Evolutionary conservation across 2,113 vertebrate genomes (phyloP), one percentile per base, ranked within the genome.

Genomic region (Pangasianodon gigas): DNA sequence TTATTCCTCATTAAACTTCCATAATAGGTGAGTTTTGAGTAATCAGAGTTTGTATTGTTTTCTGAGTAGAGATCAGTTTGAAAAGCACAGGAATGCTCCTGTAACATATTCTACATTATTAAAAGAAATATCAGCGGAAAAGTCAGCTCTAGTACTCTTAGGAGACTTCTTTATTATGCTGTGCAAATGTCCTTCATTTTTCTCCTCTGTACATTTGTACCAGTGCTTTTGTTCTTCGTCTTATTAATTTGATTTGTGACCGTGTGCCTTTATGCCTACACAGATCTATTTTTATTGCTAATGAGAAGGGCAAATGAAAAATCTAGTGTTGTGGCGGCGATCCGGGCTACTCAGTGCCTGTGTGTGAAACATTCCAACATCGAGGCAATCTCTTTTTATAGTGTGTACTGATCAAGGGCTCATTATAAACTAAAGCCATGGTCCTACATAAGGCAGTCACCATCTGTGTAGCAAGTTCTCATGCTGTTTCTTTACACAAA

Each of bases 211-310:
- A 44, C 18, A 26, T 44, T 58, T 29, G n/a, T 46, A 13, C 85
- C 21, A 18, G 11, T 29, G 69, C 32, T 41, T 24, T 48, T 75
- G n/a, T 58, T 44, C 21, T 56, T 37, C 5, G 1, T 58, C 86
- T 87, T n/a, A 41, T 58, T 79, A 77, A 48, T 60, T 60, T 80
- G 56, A 62, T 80, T 48, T 79, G 74, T 80, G 41, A 62, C 14
- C 6, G 7, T 87, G 54, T 48, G 14, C 44, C 3, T 9, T 82
- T 32, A 69, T 67, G 88, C 32, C 65, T 74, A 56, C 81, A 85
- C n/a, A n/a, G 13, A 54, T 46, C 71, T 60, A 51, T 48, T 62
- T 77, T 62, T 77, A 77, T 21, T 65, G 71, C 46, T 85, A 52
- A 89, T 85, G 18, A 77, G 82, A 18, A 71, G 48, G 3, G 10